A percentile compares a stretch with the other conserved stretches of the same genome.
phyloP scores from a whole-genome alignment of 1,140 invertebrate species.

The Bombus affinis region DNA sequence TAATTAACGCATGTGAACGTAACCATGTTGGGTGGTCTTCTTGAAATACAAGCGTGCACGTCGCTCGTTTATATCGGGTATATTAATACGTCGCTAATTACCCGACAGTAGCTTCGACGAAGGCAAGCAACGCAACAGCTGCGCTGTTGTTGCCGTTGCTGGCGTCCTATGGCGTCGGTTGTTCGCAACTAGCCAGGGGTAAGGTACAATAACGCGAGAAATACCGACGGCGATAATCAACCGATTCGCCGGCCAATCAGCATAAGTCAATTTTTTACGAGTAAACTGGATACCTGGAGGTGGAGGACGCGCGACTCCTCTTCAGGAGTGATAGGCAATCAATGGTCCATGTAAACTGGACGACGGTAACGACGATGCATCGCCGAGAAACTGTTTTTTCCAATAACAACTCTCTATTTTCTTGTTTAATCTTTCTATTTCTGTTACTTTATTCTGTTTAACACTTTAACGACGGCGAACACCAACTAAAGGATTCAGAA shows the following conservation, averaged over 20 bases:
- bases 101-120: slow-evolving; percentile 28
- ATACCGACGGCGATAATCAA: slow-evolving; percentile 35
- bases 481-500: too few species aligned
- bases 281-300: neutral
- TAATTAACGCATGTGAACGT: slow-evolving; percentile 28
- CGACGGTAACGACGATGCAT: neutral
- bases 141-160: neutral
- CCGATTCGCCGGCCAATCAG: slow-evolving; percentile 30
- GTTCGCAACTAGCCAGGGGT: neutral
- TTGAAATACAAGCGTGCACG: slow-evolving; percentile 15
- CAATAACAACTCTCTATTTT: neutral
- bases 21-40: slow-evolving; percentile 33
- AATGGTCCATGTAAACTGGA: neutral
- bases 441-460: neutral
- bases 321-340: slow-evolving; percentile 8
- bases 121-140: slow-evolving; percentile 9
- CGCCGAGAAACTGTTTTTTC: neutral
- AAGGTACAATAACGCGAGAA: slow-evolving; percentile 23
- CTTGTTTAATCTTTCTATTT: neutral
- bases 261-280: slow-evolving; percentile 44
- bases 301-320: neutral
- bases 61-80: slow-evolving; percentile 42
- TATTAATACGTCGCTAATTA: slow-evolving; percentile 53
- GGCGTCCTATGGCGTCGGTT: neutral
- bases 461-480: neutral